Evolutionary conservation across 2,113 vertebrate species (phyloP).

Genomic region (Kryptolebias marmoratus): DNA sequence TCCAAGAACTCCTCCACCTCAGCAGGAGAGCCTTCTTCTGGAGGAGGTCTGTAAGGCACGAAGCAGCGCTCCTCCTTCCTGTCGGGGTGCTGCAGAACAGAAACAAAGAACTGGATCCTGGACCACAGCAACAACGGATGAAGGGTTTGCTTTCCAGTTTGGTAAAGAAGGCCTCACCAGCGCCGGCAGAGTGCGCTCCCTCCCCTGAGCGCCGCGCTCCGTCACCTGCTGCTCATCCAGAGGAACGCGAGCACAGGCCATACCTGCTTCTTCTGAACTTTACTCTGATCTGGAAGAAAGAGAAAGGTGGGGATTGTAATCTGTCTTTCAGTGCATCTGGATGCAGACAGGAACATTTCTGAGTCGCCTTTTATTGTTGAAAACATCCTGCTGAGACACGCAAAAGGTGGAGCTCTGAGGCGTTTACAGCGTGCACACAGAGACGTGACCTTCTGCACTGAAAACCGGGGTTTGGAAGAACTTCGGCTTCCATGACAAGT

Average conservation of each 20-base stretch:
- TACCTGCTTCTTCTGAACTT: constrained; percentile 37
- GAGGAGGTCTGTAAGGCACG: constrained; percentile 88
- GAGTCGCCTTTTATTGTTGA: too few species aligned
- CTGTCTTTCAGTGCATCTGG: too few species aligned
- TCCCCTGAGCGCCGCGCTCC: constrained; percentile 81
- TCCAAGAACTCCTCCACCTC: constrained; percentile 93
- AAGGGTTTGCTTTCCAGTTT: too few species aligned
- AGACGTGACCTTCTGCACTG: too few species aligned
- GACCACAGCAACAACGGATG: background rate
- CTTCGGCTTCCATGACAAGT: too few species aligned
- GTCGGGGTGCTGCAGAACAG: constrained; percentile 84
- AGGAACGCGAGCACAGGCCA: constrained; percentile 83
- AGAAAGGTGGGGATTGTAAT: background rate
- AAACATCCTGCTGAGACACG: too few species aligned
- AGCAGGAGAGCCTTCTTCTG: constrained; percentile 82
- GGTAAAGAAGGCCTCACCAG: constrained; percentile 82
- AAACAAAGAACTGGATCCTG: background rate
- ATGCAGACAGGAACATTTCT: background rate
- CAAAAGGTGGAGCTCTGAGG: too few species aligned
- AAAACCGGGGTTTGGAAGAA: too few species aligned
- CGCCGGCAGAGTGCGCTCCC: constrained; percentile 84
- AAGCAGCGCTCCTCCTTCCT: constrained; percentile 90
- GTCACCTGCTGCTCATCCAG: constrained; percentile 91
- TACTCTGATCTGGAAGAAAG: background rate
- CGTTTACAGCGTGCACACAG: too few species aligned